Evolutionary conservation across 2,888 invertebrate species (phyloP).

Genomic region (Cosmorhoe ocellata): DNA sequence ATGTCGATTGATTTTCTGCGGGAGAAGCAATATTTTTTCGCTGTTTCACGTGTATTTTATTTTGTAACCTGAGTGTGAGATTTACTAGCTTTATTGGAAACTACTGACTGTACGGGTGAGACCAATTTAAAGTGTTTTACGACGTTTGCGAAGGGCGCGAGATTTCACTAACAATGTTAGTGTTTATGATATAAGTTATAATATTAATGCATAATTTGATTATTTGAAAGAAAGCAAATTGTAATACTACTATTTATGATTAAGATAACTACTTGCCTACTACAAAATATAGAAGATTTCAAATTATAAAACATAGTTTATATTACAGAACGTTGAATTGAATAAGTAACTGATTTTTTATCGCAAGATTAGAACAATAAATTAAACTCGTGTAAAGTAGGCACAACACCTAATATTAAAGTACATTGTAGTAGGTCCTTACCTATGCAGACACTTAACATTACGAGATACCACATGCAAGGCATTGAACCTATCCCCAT

Average conservation of each 20-base stretch:
- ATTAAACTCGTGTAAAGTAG: no score
- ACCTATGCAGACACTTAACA: slow-evolving; percentile 61
- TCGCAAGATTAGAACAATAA: no score
- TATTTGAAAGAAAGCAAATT: no score
- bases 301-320: no score
- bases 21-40: slow-evolving; percentile 38
- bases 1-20: slow-evolving; percentile 46
- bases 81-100: slow-evolving; percentile 29
- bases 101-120: slow-evolving; percentile 21
- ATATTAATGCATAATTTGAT: background rate
- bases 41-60: slow-evolving; percentile 30
- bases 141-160: slow-evolving; percentile 21
- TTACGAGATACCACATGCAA: slow-evolving; percentile 50
- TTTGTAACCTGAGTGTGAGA: slow-evolving; percentile 21
- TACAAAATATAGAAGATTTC: no score
- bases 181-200: background rate
- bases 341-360: no score
- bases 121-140: slow-evolving; percentile 27
- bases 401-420: no score
- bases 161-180: slow-evolving; percentile 12
- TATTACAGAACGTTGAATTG: no score
- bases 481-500: slow-evolving; percentile 46
- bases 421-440: slow-evolving; percentile 24
- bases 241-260: no score
- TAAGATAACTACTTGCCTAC: no score